Evolutionary conservation across 2,797 vertebrate genomes (phyloP), one percentile per base, ranked within the genome.

Genomic region (Pipistrellus pygmaeus): DNA sequence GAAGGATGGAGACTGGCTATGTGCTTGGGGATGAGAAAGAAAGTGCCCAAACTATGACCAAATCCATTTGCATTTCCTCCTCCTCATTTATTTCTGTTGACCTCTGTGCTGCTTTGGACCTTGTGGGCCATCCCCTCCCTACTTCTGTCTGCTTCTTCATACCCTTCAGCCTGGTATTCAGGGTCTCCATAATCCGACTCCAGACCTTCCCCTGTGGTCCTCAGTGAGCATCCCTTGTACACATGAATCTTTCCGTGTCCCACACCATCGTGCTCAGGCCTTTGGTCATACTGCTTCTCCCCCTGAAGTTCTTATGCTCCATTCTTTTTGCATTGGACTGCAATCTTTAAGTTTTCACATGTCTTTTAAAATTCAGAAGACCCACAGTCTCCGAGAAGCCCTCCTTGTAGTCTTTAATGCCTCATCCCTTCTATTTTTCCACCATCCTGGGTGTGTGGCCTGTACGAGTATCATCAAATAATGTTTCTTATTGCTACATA

Each of bases 321-420:
- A 8, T 66, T 88, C 69, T 76, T 82, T 27, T 4, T 55, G 21
- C 64, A 12, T 48, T 76, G 25, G 57, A 44, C 60, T 32, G 25
- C 32, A 78, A 0, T 27, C 44, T 85, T 81, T 53, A 57, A 20
- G 25, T 55, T 71, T 90, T 76, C 64, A 13, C 18, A 38, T 8
- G 53, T 35, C 35, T 60, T 95, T 55, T 89, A 75, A 82, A 71
- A 88, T 82, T 51, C 18, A 4, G 53, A 90, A 72, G 66, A 68
- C 15, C 44, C 13, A 9, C 25, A 71, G 12, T 44, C 8, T 30
- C 68, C n/a, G 25, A 60, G 18, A 62, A 76, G 8, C 71, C 14
- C 5, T 25, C 8, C 41, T 20, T 62, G 30, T 35, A 76, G 48
- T 23, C 12, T 51, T 51, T 53, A 32, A 20, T 1, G 1, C 35